Evolutionary conservation across 2,888 invertebrate genomes (phyloP).

Genomic region (Cremastinae sp.): DNA sequence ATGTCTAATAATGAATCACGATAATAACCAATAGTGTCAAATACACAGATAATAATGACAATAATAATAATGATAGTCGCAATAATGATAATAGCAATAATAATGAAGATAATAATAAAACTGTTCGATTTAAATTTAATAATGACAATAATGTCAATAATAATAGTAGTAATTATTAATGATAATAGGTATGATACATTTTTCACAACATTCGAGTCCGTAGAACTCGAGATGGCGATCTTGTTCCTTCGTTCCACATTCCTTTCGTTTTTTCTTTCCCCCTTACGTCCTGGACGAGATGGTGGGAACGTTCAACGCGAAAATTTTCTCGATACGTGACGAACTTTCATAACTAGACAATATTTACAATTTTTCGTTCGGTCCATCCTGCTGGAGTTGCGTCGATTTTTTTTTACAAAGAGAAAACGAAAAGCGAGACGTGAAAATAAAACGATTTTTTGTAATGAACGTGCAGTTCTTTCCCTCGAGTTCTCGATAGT

Average conservation of each 20-base stretch:
- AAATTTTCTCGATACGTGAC: constrained; percentile 47
- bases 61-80: constrained; percentile 59
- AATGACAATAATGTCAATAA: constrained; percentile 64
- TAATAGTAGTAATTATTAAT: constrained; percentile 68
- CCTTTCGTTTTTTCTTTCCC: constrained; percentile 14
- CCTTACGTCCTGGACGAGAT: constrained; percentile 43
- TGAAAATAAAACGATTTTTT: no score
- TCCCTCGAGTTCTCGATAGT: no score
- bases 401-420: constrained; percentile 40
- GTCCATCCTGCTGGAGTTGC: constrained; percentile 29
- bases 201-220: constrained; percentile 74
- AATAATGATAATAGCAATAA: constrained; percentile 60
- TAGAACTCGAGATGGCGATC: constrained; percentile 65
- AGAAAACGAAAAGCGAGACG: constrained; percentile 19
- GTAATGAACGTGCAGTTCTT: background rate
- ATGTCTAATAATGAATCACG: constrained; percentile 64
- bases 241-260: constrained; percentile 17
- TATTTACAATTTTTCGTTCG: constrained; percentile 55
- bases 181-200: constrained; percentile 77
- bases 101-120: constrained; percentile 65
- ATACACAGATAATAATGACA: constrained; percentile 62
- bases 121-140: constrained; percentile 54
- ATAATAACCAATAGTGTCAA: constrained; percentile 52
- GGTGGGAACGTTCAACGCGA: constrained; percentile 30
- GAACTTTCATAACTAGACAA: constrained; percentile 52